phyloP scores from a whole-genome alignment of 2,113 vertebrate genomes.

The Chitala chitala region DNA sequence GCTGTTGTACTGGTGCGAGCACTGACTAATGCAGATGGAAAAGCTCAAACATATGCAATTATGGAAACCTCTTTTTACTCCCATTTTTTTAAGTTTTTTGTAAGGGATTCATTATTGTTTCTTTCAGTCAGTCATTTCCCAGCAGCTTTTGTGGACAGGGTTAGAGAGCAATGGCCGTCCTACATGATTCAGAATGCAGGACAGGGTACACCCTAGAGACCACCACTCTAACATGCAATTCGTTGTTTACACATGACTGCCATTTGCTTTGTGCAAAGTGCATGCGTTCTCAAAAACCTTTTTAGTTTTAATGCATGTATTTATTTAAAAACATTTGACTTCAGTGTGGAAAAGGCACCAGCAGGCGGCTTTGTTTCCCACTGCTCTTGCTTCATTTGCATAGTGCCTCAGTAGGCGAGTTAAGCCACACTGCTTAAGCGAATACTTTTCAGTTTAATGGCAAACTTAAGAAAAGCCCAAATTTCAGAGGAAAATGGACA shows the following conservation, averaged over 20 bases:
- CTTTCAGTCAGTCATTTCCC: too few relatives aligned
- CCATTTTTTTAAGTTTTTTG: background rate
- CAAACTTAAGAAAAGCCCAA: background rate
- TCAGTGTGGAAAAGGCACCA: background rate
- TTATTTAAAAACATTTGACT: background rate
- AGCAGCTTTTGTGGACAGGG: too few relatives aligned
- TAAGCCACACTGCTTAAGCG: background rate
- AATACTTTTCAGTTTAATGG: background rate
- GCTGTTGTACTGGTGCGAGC: background rate
- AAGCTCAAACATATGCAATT: background rate
- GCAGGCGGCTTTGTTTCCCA: background rate
- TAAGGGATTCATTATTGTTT: too few relatives aligned
- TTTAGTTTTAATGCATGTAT: conserved; percentile 1
- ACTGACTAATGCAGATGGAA: background rate
- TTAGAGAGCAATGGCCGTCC: too few relatives aligned
- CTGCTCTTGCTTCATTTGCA: conserved; percentile 1
- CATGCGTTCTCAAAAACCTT: background rate
- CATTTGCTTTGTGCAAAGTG: background rate
- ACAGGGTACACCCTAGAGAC: too few relatives aligned
- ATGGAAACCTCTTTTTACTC: background rate
- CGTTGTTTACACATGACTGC: background rate
- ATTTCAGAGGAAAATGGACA: conserved; percentile 7
- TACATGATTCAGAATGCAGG: too few relatives aligned
- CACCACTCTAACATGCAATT: too few relatives aligned
- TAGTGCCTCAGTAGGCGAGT: conserved; percentile 4